Percentiles rank a stretch among this genome's conserved stretches.
Evolutionary conservation across 2,797 vertebrate genomes (phyloP).

Genomic region (Crax fasciolata): DNA sequence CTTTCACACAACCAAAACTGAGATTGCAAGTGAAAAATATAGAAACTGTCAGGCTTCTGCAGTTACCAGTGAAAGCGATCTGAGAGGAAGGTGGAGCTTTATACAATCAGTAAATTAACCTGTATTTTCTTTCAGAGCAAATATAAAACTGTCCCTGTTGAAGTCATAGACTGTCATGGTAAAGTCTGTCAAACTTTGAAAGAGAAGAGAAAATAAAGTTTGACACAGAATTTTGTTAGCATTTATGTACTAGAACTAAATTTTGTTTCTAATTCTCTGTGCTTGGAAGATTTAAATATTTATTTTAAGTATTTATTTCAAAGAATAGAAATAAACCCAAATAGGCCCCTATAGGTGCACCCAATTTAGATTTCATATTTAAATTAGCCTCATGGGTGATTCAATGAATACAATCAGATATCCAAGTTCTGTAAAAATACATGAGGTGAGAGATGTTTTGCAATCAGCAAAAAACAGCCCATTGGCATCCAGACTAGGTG

Average conservation of each 20-base stretch:
- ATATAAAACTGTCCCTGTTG: background rate
- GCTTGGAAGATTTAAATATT: background rate
- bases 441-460: background rate
- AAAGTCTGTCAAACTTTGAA: background rate
- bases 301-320: slow-evolving; percentile 3
- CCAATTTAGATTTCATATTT: background rate
- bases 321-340: background rate
- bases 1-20: background rate
- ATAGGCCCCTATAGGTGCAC: background rate
- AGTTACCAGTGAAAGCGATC: background rate
- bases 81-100: background rate
- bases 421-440: background rate
- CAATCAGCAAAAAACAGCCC: background rate
- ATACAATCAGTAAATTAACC: background rate
- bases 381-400: background rate
- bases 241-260: background rate
- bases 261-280: background rate
- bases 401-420: background rate
- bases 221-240: background rate
- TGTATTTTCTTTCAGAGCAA: background rate
- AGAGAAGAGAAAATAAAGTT: background rate
- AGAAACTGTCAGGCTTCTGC: background rate
- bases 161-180: background rate
- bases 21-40: background rate
- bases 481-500: background rate